phyloP scores from a whole-genome alignment of 2,113 vertebrate species.

The Indicator indicator region DNA sequence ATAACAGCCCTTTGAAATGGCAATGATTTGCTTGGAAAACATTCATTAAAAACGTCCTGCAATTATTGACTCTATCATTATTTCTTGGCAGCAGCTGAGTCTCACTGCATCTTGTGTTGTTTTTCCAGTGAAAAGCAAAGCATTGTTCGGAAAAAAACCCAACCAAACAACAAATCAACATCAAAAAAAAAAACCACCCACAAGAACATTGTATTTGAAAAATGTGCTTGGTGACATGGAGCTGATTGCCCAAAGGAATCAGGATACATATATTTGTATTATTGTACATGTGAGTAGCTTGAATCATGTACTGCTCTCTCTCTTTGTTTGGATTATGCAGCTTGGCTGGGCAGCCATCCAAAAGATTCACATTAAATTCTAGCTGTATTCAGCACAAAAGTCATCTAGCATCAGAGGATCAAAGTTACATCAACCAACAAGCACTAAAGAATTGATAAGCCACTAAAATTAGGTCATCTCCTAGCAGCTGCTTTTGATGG shows the following conservation, averaged over 20 bases:
- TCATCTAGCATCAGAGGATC: slow-evolving; percentile 80
- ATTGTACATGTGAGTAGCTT: slow-evolving; percentile 65
- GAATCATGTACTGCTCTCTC: slow-evolving; percentile 41
- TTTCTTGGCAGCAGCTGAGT: slow-evolving; percentile 59
- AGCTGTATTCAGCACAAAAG: slow-evolving; percentile 83
- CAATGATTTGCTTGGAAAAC: slow-evolving; percentile 74
- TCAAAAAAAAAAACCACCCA: background rate
- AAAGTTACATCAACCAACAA: slow-evolving; percentile 82
- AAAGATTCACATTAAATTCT: slow-evolving; percentile 82
- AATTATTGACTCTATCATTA: slow-evolving; percentile 68
- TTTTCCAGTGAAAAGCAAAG: slow-evolving; percentile 26
- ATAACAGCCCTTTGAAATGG: slow-evolving; percentile 65
- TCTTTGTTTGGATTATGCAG: slow-evolving; percentile 70
- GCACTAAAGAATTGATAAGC: slow-evolving; percentile 80
- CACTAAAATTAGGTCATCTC: slow-evolving; percentile 86
- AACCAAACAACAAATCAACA: background rate
- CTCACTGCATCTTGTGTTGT: background rate
- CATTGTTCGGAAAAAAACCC: background rate
- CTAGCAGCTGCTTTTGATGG: slow-evolving; percentile 78
- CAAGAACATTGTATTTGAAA: slow-evolving; percentile 19
- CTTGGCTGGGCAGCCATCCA: slow-evolving; percentile 78
- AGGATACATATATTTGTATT: slow-evolving; percentile 60
- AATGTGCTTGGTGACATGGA: slow-evolving; percentile 24
- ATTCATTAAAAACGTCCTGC: slow-evolving; percentile 66
- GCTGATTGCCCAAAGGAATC: slow-evolving; percentile 24